Conservation (phyloP, 1,140 invertebrate species). For the Danaus melanippus region DNA sequence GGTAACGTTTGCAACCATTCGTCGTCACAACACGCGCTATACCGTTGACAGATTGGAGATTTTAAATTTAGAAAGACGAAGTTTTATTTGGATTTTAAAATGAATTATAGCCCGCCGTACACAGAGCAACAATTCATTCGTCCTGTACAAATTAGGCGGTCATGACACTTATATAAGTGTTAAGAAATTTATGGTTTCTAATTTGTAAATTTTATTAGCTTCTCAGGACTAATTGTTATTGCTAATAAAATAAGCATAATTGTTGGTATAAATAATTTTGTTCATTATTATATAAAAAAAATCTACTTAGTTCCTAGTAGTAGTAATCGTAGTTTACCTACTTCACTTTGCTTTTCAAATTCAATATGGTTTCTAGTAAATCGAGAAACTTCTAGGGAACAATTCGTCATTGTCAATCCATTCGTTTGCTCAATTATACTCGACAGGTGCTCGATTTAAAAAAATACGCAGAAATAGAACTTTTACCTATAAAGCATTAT, state of each 20-base stretch:
- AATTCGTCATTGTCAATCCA: conserved; percentile 61
- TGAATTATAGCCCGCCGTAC: conserved; percentile 62
- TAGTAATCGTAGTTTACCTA: background rate
- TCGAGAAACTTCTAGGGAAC: conserved; percentile 41
- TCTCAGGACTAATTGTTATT: no score
- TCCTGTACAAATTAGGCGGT: conserved; percentile 29
- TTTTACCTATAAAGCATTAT: conserved; percentile 3
- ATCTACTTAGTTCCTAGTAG: no score
- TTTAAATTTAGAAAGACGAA: conserved; percentile 59
- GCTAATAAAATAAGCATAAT: no score
- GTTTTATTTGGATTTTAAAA: conserved; percentile 58
- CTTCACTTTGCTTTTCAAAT: conserved; percentile 12
- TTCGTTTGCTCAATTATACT: conserved; percentile 45
- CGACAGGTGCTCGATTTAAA: conserved; percentile 21
- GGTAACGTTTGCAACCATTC: conserved; percentile 59
- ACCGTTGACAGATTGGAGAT: conserved; percentile 66
- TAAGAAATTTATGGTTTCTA: conserved; percentile 19
- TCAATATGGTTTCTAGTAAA: conserved; percentile 21
- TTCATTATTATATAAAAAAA: no score
- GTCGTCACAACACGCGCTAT: conserved; percentile 57
- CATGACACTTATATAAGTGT: conserved; percentile 18
- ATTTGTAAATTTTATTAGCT: background rate
- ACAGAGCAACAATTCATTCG: conserved; percentile 32
- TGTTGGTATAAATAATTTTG: no score
- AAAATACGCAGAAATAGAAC: conserved; percentile 16